Evolutionary conservation across 2,888 invertebrate genomes (phyloP).

Genomic region (Ormyrus nitidulus): DNA sequence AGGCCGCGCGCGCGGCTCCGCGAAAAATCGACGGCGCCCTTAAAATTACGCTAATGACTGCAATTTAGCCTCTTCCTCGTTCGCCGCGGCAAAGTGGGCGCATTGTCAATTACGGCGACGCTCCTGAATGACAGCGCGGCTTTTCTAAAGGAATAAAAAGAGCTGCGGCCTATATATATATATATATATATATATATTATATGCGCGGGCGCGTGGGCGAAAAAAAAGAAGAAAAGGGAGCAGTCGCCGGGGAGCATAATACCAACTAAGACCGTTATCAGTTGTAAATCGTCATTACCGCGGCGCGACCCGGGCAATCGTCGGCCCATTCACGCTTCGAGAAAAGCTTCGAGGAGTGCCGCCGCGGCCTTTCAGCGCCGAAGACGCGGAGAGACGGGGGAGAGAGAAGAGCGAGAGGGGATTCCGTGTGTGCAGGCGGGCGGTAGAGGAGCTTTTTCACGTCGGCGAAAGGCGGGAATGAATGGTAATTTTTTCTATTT

Average conservation of each 20-base stretch:
- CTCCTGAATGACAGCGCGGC: conserved; percentile 28
- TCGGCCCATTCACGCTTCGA: conserved; percentile 42
- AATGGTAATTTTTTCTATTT: no score
- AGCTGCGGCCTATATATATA: conserved; percentile 6
- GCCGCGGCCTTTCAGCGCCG: conserved; percentile 10
- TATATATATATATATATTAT: not conserved
- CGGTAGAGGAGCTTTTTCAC: conserved; percentile 29
- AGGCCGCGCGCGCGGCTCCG: not conserved
- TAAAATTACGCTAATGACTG: conserved; percentile 52
- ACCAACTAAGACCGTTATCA: conserved; percentile 33
- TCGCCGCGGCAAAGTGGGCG: conserved; percentile 24
- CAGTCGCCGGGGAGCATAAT: not conserved
- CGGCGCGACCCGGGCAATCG: conserved; percentile 22
- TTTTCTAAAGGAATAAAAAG: not conserved
- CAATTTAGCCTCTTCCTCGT: conserved; percentile 14
- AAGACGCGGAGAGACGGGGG: not conserved
- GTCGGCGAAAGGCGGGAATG: not conserved
- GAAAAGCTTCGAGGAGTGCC: conserved; percentile 2
- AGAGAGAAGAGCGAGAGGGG: not conserved
- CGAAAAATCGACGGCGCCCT: not conserved
- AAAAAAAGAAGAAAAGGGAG: conserved; percentile 19
- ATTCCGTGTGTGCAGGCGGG: not conserved
- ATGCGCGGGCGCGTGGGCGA: not conserved
- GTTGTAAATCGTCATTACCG: conserved; percentile 52
- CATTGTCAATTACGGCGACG: conserved; percentile 41